Conservation (phyloP, 2,113 vertebrate genomes). For the Butastur rufipennis region DNA sequence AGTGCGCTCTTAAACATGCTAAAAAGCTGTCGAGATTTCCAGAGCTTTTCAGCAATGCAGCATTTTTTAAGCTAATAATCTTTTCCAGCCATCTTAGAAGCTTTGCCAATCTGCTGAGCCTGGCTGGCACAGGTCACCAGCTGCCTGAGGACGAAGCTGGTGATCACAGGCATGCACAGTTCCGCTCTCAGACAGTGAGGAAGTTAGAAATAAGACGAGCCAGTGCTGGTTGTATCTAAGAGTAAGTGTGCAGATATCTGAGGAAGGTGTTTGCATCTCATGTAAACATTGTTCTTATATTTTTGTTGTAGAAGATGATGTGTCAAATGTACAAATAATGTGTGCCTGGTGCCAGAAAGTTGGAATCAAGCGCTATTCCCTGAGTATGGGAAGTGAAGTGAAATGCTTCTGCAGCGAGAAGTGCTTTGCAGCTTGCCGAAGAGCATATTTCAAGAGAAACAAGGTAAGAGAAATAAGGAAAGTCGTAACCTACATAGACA, state of each 20-base stretch:
- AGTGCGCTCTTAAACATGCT: not conserved
- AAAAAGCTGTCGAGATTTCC: not conserved
- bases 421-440: conserved; percentile 97
- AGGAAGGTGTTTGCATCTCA: conserved; percentile 71
- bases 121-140: not conserved
- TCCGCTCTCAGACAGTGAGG: not conserved
- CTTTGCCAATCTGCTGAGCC: not conserved
- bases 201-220: not conserved
- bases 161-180: not conserved
- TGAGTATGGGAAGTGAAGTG: conserved; percentile 99
- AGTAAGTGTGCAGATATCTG: conserved; percentile 53
- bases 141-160: not conserved
- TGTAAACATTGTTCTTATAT: conserved; percentile 79
- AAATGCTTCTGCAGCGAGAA: conserved; percentile 99
- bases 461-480: conserved; percentile 86
- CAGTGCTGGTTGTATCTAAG: conserved; percentile 5
- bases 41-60: not conserved
- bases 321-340: conserved; percentile 98
- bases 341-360: conserved; percentile 99
- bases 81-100: conserved; percentile 23
- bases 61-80: conserved; percentile 36
- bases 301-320: conserved; percentile 90
- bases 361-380: conserved; percentile 96
- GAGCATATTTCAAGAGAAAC: conserved; percentile 99
- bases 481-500: conserved; percentile 25